Evolutionary conservation across 2,797 vertebrate species (phyloP).

Genomic region (Acestrorhynchus altus): DNA sequence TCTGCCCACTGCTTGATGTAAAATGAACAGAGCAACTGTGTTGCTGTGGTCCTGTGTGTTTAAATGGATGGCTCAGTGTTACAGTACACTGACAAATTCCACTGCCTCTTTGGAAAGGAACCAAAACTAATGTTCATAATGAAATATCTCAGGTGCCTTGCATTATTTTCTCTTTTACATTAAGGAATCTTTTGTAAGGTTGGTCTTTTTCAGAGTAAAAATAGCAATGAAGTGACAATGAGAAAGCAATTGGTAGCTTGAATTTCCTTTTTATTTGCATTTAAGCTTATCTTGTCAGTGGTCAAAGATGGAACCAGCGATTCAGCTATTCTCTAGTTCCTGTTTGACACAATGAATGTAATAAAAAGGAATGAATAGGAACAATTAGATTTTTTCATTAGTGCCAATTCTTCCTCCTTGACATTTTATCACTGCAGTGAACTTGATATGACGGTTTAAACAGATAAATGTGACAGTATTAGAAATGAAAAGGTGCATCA

Average conservation of each 20-base stretch:
- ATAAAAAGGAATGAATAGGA: background rate
- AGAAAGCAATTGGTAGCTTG: background rate
- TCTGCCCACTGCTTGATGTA: slow-evolving; percentile 46
- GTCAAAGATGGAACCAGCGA: background rate
- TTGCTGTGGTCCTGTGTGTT: slow-evolving; percentile 35
- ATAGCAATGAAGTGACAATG: background rate
- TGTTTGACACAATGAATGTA: background rate
- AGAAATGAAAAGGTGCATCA: background rate
- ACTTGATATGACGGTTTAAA: background rate
- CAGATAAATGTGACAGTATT: background rate
- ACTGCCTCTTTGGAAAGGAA: slow-evolving; percentile 35
- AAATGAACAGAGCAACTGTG: slow-evolving; percentile 52
- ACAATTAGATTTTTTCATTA: background rate
- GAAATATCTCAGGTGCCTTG: slow-evolving; percentile 10
- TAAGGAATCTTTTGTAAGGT: background rate
- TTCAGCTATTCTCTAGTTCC: background rate
- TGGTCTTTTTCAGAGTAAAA: slow-evolving; percentile 2
- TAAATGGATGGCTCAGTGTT: slow-evolving; percentile 38
- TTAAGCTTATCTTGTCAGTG: background rate
- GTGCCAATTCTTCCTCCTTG: background rate
- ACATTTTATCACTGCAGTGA: background rate
- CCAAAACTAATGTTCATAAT: slow-evolving; percentile 24
- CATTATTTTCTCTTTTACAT: background rate
- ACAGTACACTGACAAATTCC: slow-evolving; percentile 38
- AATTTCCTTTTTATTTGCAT: background rate